Conservation (phyloP, 2,797 vertebrate genomes). For the Macropodus opercularis region DNA sequence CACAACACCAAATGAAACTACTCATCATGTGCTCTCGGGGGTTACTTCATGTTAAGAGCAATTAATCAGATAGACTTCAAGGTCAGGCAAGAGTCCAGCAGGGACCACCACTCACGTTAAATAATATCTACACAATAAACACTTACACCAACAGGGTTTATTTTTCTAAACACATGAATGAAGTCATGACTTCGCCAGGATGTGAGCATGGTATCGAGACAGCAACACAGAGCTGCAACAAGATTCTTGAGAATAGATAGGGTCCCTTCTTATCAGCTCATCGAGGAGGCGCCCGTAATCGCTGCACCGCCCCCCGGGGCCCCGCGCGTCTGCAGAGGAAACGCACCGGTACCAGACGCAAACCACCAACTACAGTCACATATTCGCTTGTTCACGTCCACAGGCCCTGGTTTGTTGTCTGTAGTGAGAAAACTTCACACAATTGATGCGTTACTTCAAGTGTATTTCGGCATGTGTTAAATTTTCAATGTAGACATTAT, state of each 20-base stretch:
- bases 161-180: background rate
- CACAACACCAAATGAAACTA: conserved; percentile 27
- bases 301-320: conserved; percentile 48
- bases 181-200: conserved; percentile 20
- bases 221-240: conserved; percentile 9
- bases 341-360: conserved; percentile 25
- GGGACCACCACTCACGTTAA: background rate
- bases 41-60: too few species aligned
- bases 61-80: too few species aligned
- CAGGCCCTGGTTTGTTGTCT: background rate
- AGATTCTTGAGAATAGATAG: conserved; percentile 50
- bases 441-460: too few species aligned
- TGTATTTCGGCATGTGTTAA: too few species aligned
- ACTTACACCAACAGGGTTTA: background rate
- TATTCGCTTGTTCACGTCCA: background rate
- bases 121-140: background rate
- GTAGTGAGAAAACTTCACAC: too few species aligned
- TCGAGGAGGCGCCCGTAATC: conserved; percentile 74
- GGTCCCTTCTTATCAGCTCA: conserved; percentile 62
- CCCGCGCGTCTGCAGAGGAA: conserved; percentile 63
- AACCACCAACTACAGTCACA: conserved; percentile 15
- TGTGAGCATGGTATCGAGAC: background rate
- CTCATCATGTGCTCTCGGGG: background rate
- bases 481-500: too few species aligned
- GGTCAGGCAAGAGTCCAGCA: background rate